A percentile compares a stretch with the other conserved stretches of the same genome.
phyloP scores from a whole-genome alignment of 2,797 vertebrate genomes.

The Champsocephalus esox region DNA sequence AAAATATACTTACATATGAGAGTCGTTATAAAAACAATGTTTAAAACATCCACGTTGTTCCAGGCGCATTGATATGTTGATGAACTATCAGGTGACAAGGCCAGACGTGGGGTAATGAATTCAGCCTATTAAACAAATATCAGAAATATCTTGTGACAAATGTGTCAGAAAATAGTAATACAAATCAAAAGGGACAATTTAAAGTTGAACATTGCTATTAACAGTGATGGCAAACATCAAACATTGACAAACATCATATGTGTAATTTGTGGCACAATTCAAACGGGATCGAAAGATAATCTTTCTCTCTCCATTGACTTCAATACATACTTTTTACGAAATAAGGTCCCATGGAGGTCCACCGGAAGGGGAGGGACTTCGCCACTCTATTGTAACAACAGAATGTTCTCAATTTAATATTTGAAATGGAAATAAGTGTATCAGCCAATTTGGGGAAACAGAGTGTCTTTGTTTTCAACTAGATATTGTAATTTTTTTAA shows the following conservation, averaged over 20 bases:
- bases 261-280: too few species aligned
- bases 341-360: too few species aligned
- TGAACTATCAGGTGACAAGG: background rate
- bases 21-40: background rate
- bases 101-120: background rate
- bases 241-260: too few species aligned
- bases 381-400: background rate
- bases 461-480: background rate
- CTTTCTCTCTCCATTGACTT: too few species aligned
- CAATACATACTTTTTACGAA: too few species aligned
- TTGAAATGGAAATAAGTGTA: background rate
- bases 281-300: too few species aligned
- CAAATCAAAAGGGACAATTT: background rate
- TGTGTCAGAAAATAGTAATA: background rate
- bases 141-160: too few species aligned
- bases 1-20: background rate
- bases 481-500: background rate
- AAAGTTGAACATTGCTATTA: too few species aligned
- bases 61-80: constrained; percentile 8
- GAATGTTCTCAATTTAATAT: background rate
- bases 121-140: background rate
- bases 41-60: background rate
- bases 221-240: background rate
- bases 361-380: too few species aligned
- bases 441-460: background rate